Percentiles rank a stretch among this genome's conserved stretches.
Evolutionary conservation across 2,797 vertebrate species (phyloP).

Genomic region (Hylomyscus alleni): DNA sequence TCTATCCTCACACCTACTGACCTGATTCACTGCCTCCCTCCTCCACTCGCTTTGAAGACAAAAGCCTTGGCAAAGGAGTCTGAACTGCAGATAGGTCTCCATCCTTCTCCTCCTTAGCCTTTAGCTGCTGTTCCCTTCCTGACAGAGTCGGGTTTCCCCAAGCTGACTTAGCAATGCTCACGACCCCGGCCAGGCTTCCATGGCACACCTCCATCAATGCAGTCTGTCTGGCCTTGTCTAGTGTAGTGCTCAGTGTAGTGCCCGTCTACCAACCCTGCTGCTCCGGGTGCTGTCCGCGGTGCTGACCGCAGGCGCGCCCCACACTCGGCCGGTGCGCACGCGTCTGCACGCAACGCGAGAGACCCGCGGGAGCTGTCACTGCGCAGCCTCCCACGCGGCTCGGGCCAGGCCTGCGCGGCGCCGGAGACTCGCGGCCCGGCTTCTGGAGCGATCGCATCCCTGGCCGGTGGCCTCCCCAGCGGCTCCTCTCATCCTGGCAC

Average conservation of each 20-base stretch:
- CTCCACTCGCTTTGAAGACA: accelerated
- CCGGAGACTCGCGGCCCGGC: slow-evolving; percentile 57
- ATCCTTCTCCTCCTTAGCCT: neutral
- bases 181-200: accelerated
- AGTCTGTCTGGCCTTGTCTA: accelerated
- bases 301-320: slow-evolving; percentile 61
- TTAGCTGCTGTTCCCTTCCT: neutral
- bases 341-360: slow-evolving; percentile 69
- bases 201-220: accelerated
- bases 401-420: neutral
- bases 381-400: slow-evolving; percentile 83
- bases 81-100: neutral
- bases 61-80: neutral
- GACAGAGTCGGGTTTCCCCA: neutral
- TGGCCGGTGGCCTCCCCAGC: neutral
- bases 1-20: neutral
- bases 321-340: slow-evolving; percentile 79
- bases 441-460: neutral
- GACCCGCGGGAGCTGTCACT: slow-evolving; percentile 58
- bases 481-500: neutral
- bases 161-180: neutral
- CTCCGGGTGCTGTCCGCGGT: slow-evolving; percentile 52
- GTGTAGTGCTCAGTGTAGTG: accelerated
- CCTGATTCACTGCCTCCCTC: neutral
- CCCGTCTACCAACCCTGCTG: accelerated